Evolutionary conservation across 2,888 invertebrate species (phyloP).

Genomic region (Athetis lepigone): DNA sequence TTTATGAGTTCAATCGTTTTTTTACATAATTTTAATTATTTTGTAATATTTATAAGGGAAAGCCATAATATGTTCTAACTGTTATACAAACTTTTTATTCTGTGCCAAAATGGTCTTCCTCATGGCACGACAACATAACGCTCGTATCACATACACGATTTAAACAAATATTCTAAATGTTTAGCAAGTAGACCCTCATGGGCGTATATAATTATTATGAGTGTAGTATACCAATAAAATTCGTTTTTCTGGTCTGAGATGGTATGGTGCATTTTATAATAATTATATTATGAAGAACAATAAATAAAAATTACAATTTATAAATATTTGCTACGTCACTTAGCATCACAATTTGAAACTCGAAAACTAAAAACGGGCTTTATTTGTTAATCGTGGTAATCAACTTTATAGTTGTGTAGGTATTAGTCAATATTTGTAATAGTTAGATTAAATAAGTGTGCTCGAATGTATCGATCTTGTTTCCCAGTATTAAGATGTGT

Average conservation of each 20-base stretch:
- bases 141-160: slow-evolving; percentile 28
- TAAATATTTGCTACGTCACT: slow-evolving; percentile 15
- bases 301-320: slow-evolving; percentile 17
- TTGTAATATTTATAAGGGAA: slow-evolving; percentile 31
- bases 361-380: slow-evolving; percentile 26
- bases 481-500: slow-evolving; percentile 59
- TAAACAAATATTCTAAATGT: slow-evolving; percentile 49
- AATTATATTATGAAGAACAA: slow-evolving; percentile 1
- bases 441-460: slow-evolving; percentile 35
- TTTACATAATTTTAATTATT: slow-evolving; percentile 21
- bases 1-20: slow-evolving; percentile 39
- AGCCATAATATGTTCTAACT: slow-evolving; percentile 30
- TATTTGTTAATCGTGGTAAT: slow-evolving; percentile 14
- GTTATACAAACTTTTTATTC: slow-evolving; percentile 37
- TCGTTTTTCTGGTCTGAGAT: neutral
- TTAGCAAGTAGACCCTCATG: slow-evolving; percentile 23
- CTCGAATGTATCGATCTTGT: slow-evolving; percentile 41
- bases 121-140: slow-evolving; percentile 9
- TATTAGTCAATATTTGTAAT: slow-evolving; percentile 39
- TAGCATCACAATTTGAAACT: slow-evolving; percentile 36
- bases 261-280: slow-evolving; percentile 23
- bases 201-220: slow-evolving; percentile 19
- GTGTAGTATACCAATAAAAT: neutral
- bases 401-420: slow-evolving; percentile 39
- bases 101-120: slow-evolving; percentile 57